A percentile compares a stretch with the other conserved stretches of the same genome.
These are phyloP conservation scores for Pandemis heparana DNA, from an alignment of 2,888 invertebrate species.

Conservation along the genomic window DNA sequence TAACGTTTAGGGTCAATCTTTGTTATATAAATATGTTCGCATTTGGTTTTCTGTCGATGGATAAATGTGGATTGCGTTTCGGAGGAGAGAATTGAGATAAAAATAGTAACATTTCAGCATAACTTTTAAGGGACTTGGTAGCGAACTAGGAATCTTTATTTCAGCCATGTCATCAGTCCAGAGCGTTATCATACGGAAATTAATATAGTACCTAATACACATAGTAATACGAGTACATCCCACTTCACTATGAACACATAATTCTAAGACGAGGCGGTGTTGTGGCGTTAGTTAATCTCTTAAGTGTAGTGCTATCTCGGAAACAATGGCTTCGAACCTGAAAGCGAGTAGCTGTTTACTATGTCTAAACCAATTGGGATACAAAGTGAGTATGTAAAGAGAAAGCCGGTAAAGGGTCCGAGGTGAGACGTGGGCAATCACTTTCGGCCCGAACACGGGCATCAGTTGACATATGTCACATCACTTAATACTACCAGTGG, in stretches of 20 bases:
- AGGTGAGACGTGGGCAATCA: constrained; percentile 40
- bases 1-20: constrained; percentile 1
- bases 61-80: neutral
- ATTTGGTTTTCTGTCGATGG: neutral
- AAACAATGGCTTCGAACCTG: neutral
- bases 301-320: neutral
- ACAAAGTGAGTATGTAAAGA: constrained; percentile 16
- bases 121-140: neutral
- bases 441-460: constrained; percentile 28
- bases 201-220: too few species aligned
- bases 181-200: too few species aligned
- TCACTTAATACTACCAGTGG: constrained; percentile 8
- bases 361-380: constrained; percentile 18
- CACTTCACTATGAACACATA: neutral
- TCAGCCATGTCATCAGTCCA: too few species aligned
- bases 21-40: neutral
- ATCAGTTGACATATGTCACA: constrained; percentile 24
- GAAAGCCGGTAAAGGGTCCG: constrained; percentile 32
- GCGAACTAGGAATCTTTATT: neutral
- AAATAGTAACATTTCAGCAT: neutral
- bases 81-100: neutral
- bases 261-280: neutral
- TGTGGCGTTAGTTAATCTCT: neutral
- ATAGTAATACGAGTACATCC: too few species aligned
- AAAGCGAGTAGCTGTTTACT: constrained; percentile 6